These are phyloP conservation scores for Propithecus deckenii DNA, from an alignment of 2,797 vertebrate species.

Conservation along the genomic window DNA sequence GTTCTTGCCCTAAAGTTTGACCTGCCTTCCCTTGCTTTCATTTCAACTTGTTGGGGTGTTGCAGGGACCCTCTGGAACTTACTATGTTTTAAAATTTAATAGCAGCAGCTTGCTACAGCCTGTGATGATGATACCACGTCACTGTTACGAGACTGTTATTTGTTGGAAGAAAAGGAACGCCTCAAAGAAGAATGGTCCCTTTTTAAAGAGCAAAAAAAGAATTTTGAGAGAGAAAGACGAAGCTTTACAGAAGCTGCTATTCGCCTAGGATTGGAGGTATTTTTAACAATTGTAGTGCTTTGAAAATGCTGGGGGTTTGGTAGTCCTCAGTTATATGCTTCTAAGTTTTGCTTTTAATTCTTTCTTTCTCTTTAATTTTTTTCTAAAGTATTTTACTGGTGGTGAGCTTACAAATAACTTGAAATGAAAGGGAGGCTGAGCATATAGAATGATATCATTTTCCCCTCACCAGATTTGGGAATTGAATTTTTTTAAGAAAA, in stretches of 20 bases:
- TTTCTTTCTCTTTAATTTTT: background rate
- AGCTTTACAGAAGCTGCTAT: constrained; percentile 98
- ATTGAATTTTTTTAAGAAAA: background rate
- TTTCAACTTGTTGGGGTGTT: background rate
- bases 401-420: background rate
- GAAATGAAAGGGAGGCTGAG: background rate
- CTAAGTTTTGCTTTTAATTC: background rate
- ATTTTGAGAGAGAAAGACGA: constrained; percentile 94
- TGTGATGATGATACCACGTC: constrained; percentile 93
- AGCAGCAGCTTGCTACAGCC: constrained; percentile 93
- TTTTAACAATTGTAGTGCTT: background rate
- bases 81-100: constrained; percentile 59
- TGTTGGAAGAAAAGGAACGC: constrained; percentile 93
- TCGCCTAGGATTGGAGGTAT: constrained; percentile 95
- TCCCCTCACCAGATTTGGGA: background rate
- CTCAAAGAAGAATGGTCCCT: constrained; percentile 94
- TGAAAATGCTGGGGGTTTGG: background rate
- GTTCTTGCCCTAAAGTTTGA: background rate
- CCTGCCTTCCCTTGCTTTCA: background rate
- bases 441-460: background rate
- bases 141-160: constrained; percentile 91
- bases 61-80: background rate
- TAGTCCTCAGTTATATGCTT: background rate
- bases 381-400: background rate
- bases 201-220: constrained; percentile 94